Evolutionary conservation across 2,797 vertebrate genomes (phyloP).

Genomic region (Spinus olivaceus): DNA sequence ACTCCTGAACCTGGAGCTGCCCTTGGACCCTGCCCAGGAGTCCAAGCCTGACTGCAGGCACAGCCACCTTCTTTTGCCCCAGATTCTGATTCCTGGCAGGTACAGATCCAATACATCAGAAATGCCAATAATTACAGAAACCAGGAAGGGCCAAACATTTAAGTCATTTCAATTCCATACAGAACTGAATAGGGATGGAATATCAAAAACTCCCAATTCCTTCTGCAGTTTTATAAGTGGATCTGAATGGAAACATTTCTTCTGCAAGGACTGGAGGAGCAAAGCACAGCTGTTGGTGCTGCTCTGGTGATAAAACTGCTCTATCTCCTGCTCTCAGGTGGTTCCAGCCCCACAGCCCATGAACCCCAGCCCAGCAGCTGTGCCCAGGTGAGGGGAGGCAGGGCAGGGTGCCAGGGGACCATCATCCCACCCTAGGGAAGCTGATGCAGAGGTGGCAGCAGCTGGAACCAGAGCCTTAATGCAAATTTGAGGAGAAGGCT

Average conservation of each 20-base stretch:
- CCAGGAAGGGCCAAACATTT: not conserved
- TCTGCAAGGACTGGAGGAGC: not conserved
- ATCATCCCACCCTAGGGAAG: not conserved
- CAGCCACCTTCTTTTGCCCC: not conserved
- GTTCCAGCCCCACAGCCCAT: not conserved
- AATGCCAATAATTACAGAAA: not conserved
- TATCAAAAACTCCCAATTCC: not conserved
- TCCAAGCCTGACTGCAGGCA: fast-evolving
- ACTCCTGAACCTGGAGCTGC: fast-evolving
- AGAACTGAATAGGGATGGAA: not conserved
- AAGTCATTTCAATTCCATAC: not conserved
- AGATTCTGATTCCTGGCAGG: not conserved
- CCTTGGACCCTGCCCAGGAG: not conserved
- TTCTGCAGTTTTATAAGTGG: not conserved
- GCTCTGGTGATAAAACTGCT: not conserved
- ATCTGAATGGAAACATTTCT: not conserved
- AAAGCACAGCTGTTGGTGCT: not conserved
- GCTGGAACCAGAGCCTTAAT: not conserved
- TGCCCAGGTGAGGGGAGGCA: not conserved
- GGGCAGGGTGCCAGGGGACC: not conserved
- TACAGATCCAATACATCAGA: not conserved
- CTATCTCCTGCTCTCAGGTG: fast-evolving
- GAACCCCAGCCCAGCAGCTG: not conserved
- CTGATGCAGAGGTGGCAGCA: not conserved
- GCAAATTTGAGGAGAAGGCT: not conserved